Evolutionary conservation across 2,888 invertebrate species (phyloP).

Genomic region (Pandemis heparana): DNA sequence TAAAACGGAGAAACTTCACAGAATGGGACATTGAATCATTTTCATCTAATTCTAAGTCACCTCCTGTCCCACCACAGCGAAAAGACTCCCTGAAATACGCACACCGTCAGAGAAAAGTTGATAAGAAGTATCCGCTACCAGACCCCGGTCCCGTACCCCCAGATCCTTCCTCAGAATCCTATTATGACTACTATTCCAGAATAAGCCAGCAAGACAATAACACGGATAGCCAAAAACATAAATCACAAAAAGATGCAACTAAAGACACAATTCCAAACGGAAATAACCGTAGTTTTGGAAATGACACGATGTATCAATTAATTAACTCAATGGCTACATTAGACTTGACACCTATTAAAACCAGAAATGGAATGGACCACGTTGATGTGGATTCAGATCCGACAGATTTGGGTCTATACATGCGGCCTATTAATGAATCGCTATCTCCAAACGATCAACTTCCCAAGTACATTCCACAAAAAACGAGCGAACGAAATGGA

Average conservation of each 20-base stretch:
- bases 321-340: slow-evolving; percentile 82
- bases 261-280: slow-evolving; percentile 59
- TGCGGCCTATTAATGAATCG: slow-evolving; percentile 76
- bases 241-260: slow-evolving; percentile 69
- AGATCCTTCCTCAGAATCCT: slow-evolving; percentile 80
- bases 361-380: slow-evolving; percentile 69
- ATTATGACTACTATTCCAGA: slow-evolving; percentile 83
- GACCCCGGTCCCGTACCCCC: slow-evolving; percentile 79
- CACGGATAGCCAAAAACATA: slow-evolving; percentile 80
- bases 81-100: slow-evolving; percentile 83
- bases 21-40: slow-evolving; percentile 86
- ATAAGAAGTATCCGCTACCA: slow-evolving; percentile 74
- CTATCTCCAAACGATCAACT: slow-evolving; percentile 80
- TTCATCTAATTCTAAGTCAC: slow-evolving; percentile 68
- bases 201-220: slow-evolving; percentile 82
- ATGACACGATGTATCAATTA: slow-evolving; percentile 75
- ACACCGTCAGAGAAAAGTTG: slow-evolving; percentile 79
- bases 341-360: slow-evolving; percentile 74
- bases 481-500: slow-evolving; percentile 72
- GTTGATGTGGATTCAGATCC: slow-evolving; percentile 70
- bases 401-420: slow-evolving; percentile 81
- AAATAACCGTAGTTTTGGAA: slow-evolving; percentile 54
- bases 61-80: slow-evolving; percentile 76
- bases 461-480: slow-evolving; percentile 76
- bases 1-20: slow-evolving; percentile 83